phyloP scores from a whole-genome alignment of 2,888 invertebrate genomes.

The Cinara cedri region DNA sequence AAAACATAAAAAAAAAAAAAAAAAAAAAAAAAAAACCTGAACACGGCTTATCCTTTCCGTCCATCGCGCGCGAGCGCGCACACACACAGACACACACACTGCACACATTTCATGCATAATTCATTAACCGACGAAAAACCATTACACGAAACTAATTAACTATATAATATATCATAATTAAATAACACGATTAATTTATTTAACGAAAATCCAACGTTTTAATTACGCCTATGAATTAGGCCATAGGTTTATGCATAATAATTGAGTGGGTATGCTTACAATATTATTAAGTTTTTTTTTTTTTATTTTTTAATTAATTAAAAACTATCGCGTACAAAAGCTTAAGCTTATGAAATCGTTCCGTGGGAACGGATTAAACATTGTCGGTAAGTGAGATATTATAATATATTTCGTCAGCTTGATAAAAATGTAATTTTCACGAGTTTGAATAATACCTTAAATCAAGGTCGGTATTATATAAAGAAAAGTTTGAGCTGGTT shows the following conservation, averaged over 20 bases:
- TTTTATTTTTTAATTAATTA: constrained; percentile 5
- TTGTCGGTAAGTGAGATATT: constrained; percentile 1
- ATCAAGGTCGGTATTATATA: constrained; percentile 15
- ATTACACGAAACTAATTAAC: neutral
- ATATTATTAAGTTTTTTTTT: neutral
- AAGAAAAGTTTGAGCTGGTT: neutral
- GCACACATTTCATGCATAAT: too few relatives aligned
- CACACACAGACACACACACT: too few relatives aligned
- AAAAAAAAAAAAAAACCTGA: neutral
- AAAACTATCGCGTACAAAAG: neutral
- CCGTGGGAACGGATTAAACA: constrained; percentile 22
- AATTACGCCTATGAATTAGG: neutral
- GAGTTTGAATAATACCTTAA: neutral
- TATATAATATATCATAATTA: constrained; percentile 10
- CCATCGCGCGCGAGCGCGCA: too few relatives aligned
- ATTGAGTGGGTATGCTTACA: too few relatives aligned
- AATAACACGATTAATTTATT: neutral
- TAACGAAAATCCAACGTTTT: constrained; percentile 19
- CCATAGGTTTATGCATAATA: too few relatives aligned
- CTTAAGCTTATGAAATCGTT: neutral
- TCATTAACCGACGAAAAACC: constrained; percentile 19
- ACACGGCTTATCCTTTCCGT: neutral
- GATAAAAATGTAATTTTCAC: too few relatives aligned
- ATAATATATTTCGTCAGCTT: constrained; percentile 31
- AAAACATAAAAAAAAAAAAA: constrained; percentile 1